phyloP scores from a whole-genome alignment of 2,113 vertebrate genomes.

The Callionymus lyra region DNA sequence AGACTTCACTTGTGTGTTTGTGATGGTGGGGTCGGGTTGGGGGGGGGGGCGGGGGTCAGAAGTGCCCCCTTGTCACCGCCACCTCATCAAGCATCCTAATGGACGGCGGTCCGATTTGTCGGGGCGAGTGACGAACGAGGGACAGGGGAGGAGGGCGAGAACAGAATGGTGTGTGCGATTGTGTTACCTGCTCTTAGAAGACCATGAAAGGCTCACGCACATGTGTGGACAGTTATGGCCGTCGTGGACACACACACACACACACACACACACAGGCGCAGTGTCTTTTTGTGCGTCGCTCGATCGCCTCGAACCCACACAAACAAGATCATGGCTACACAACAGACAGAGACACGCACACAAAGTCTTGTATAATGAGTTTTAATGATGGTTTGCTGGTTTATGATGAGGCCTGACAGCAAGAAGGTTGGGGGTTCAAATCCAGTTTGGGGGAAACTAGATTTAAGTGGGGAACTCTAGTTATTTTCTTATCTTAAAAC shows the following conservation, averaged over 20 bases:
- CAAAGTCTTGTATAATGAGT: background rate
- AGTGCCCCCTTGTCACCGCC: slow-evolving; percentile 52
- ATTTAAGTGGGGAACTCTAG: no score
- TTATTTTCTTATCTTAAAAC: no score
- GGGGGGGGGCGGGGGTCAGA: slow-evolving; percentile 33
- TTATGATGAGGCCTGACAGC: no score
- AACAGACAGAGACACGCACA: slow-evolving; percentile 18
- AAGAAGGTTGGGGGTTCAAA: no score
- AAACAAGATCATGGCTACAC: slow-evolving; percentile 58
- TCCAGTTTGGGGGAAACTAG: no score
- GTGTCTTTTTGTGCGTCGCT: slow-evolving; percentile 31
- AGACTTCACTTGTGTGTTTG: slow-evolving; percentile 17
- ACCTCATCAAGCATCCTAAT: slow-evolving; percentile 68
- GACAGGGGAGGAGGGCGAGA: slow-evolving; percentile 43
- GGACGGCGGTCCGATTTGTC: slow-evolving; percentile 52
- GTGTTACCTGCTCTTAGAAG: slow-evolving; percentile 50
- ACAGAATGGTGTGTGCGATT: slow-evolving; percentile 51
- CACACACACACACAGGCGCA: slow-evolving; percentile 5
- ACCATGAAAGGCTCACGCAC: slow-evolving; percentile 36
- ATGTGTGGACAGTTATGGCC: slow-evolving; percentile 43
- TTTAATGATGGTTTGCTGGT: no score
- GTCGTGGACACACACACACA: slow-evolving; percentile 23
- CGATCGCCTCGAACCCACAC: no score
- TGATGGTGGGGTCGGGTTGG: slow-evolving; percentile 10
- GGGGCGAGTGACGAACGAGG: slow-evolving; percentile 48